Conservation (phyloP, 2,113 vertebrate genomes). For the Heterotis niloticus region DNA sequence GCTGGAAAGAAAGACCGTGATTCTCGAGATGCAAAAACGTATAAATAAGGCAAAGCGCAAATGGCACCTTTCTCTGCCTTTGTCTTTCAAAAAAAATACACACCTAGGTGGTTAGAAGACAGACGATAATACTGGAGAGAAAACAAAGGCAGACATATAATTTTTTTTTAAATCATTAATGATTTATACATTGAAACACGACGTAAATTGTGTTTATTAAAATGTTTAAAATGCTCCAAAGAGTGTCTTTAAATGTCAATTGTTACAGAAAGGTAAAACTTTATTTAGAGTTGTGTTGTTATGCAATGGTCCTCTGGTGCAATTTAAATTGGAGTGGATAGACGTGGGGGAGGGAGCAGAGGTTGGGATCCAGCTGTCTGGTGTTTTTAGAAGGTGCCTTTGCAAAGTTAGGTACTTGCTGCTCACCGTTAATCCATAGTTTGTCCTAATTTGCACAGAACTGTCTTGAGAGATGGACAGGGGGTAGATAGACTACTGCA, state of each 20-base stretch:
- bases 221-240: conserved; percentile 6
- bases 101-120: not conserved
- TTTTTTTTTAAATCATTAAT: not conserved
- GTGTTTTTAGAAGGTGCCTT: not conserved
- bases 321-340: not conserved
- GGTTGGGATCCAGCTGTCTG: not conserved
- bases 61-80: not conserved
- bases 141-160: not conserved
- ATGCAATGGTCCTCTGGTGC: conserved; percentile 7
- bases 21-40: conserved; percentile 38
- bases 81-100: not conserved
- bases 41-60: conserved; percentile 26
- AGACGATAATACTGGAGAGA: not conserved
- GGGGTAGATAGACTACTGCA: not conserved
- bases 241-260: conserved; percentile 9
- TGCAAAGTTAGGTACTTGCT: not conserved
- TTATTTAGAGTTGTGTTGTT: conserved; percentile 14
- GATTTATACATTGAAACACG: not conserved
- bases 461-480: not conserved
- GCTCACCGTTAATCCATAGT: not conserved
- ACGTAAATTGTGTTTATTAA: not conserved
- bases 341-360: not conserved
- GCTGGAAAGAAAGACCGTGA: conserved; percentile 21
- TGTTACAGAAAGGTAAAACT: conserved; percentile 1
- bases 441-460: not conserved